Evolutionary conservation across 2,888 invertebrate species (phyloP).

Genomic region (Lasioglossum villosulum): DNA sequence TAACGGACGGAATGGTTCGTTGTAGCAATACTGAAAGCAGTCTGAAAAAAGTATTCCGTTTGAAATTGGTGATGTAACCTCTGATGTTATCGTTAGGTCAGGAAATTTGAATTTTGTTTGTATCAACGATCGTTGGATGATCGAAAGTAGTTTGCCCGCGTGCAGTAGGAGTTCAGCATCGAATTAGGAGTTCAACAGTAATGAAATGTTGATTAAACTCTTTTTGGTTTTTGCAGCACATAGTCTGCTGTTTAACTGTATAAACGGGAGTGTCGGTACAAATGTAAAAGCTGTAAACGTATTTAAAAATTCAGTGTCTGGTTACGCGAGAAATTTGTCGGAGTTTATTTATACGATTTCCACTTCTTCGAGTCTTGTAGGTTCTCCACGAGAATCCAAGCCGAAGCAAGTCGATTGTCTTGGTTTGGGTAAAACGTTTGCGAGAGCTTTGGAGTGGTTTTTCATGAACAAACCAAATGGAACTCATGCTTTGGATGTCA

Average conservation of each 20-base stretch:
- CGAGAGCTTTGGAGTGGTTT: conserved; percentile 82
- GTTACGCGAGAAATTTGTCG: conserved; percentile 13
- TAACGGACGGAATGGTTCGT: background rate
- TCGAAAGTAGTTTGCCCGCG: background rate
- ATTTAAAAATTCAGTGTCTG: background rate
- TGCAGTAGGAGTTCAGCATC: background rate
- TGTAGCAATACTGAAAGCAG: background rate
- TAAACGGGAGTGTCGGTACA: background rate
- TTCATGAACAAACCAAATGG: conserved; percentile 85
- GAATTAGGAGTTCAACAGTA: background rate
- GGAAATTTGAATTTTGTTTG: background rate
- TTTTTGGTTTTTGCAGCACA: background rate
- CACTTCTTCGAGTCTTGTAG: background rate
- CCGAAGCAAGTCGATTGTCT: conserved; percentile 84
- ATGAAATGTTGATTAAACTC: background rate
- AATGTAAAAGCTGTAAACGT: background rate
- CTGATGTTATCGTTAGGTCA: conserved; percentile 46
- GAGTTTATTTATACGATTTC: conserved; percentile 50
- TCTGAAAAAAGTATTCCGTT: background rate
- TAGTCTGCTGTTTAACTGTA: background rate
- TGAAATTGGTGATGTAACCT: conserved; percentile 24
- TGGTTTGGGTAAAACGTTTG: conserved; percentile 84
- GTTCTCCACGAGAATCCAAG: background rate
- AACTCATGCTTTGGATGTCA: conserved; percentile 84
- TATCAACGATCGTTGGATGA: background rate